Conservation (phyloP, 1,140 invertebrate genomes). For the Brachionus koreanus region DNA sequence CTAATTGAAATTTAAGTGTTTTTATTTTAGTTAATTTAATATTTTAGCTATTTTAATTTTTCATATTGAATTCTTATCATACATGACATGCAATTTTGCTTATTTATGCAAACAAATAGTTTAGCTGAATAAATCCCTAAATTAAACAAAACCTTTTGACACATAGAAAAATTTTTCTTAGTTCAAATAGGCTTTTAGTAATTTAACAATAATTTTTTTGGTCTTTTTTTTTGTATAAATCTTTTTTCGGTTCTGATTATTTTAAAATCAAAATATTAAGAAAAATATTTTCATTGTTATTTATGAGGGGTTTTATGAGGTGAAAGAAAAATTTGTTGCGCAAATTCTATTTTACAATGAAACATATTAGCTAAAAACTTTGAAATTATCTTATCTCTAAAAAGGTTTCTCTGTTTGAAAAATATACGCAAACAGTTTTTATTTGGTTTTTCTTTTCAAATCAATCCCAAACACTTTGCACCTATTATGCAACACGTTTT, state of each 20-base stretch:
- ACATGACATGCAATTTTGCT: slow-evolving; percentile 3
- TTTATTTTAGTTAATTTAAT: background rate
- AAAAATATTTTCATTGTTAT: no score
- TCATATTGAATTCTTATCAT: background rate
- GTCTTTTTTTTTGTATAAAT: no score
- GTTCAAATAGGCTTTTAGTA: background rate
- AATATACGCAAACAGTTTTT: background rate
- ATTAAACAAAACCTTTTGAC: slow-evolving; percentile 2
- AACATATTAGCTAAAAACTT: background rate
- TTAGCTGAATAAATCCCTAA: background rate
- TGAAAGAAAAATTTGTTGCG: background rate
- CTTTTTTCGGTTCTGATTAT: no score
- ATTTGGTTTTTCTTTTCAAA: background rate
- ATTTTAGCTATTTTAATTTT: background rate
- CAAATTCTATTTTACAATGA: background rate
- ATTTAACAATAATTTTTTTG: background rate
- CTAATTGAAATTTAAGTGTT: background rate
- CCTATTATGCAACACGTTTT: background rate
- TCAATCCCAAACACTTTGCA: background rate
- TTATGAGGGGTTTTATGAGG: no score
- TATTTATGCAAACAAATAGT: background rate
- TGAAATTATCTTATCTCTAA: background rate
- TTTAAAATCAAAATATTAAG: no score
- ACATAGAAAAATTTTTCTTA: background rate
- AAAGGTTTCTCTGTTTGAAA: background rate